Evolutionary conservation across 2,113 vertebrate species (phyloP), one percentile per base, ranked within the genome.

Genomic region (Osmerus mordax): DNA sequence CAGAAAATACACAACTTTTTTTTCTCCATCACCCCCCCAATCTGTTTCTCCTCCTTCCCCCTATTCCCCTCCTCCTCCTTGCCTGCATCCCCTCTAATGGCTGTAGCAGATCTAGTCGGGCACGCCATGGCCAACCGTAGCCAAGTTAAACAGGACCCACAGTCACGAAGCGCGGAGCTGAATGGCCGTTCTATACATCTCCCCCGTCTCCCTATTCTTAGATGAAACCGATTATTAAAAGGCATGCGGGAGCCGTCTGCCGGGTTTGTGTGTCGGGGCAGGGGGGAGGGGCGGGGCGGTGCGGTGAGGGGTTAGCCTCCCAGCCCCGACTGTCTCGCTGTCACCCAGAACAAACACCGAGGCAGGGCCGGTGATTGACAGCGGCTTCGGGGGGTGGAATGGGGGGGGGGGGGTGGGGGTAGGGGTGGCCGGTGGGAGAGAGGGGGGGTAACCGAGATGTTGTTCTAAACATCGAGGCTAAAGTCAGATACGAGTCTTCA

Each of bases 91-190:
- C 73, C 69, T 73, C 70, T 90, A 90, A 91, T 91, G 86, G 85
- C 78, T 87, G 80, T 81, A 87, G 82, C 89, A 92, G 89, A 84
- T 78, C 53, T 53, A 62, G 71, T 62, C 60, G 83, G 87, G 84
- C 83, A 89, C 65, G 75, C 82, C 71, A 83, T 68, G 64, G 72
- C 73, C 71, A 78, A 63, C 67, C 62, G 3, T 52, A 76, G 85
- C 87, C 89, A 90, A 91, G 72, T 81, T 78, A 91, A 92, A 91
- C 80, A 89, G 74, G 75, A 81, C 83, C 76, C 69, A 86, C 75
- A 86, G 81, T 86, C 83, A 81, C 73, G 3, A 65, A 87, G 77
- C 71, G 79, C 70, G 67, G 65, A 66, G 54, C 83, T 82, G 78
- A 77, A 65, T 0, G 70, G 69, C 76, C 69, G 67, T 56, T 67